Percentiles rank a stretch among this genome's conserved stretches.
Conservation (phyloP, 2,888 invertebrate genomes). For the Tuberolachnus salignus region DNA sequence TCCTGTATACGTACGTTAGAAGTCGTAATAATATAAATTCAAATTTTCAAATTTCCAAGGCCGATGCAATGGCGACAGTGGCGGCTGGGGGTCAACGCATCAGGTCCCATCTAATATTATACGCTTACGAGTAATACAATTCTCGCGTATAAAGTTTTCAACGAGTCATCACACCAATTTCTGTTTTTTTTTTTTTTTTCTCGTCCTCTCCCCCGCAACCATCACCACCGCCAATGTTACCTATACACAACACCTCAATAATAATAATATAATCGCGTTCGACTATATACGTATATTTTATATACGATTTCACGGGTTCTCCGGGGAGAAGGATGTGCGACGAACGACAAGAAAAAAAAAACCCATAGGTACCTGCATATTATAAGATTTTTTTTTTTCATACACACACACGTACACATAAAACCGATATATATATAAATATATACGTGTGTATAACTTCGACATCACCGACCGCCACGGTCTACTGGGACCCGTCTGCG, state of each 20-base stretch:
- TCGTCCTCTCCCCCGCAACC: background rate
- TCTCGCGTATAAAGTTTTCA: constrained; percentile 5
- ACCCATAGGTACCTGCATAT: background rate
- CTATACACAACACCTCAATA: background rate
- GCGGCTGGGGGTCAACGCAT: constrained; percentile 3
- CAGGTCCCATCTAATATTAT: background rate
- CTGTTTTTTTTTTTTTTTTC: background rate
- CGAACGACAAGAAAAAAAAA: background rate
- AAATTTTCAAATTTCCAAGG: too few relatives aligned
- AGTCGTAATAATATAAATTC: too few relatives aligned
- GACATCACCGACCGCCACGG: constrained; percentile 35
- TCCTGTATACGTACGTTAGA: too few relatives aligned
- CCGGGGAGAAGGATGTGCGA: constrained; percentile 5
- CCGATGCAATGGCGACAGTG: too few relatives aligned
- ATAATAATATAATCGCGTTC: background rate
- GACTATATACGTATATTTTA: background rate
- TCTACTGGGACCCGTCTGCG: constrained; percentile 29
- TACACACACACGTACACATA: background rate
- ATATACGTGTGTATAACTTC: background rate
- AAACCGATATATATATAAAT: background rate
- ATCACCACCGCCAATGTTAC: too few relatives aligned
- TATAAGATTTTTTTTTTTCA: constrained; percentile 14
- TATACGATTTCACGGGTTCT: constrained; percentile 38
- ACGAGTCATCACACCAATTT: constrained; percentile 30
- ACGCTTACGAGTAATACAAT: background rate